Evolutionary conservation across 2,888 invertebrate genomes (phyloP).

Genomic region (Scaptodrosophila latifasciaeformis): DNA sequence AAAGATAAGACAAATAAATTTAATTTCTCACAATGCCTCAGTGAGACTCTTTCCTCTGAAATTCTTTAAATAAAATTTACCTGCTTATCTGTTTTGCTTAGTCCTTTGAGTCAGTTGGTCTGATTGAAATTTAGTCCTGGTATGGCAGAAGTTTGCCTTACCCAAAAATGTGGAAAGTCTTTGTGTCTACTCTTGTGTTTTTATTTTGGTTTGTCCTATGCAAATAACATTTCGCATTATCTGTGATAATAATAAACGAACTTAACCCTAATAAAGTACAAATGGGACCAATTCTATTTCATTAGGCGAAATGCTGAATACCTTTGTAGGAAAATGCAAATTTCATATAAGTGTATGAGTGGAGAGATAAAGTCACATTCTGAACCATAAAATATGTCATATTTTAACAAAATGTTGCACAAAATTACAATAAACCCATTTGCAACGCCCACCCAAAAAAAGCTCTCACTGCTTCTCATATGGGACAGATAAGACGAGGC

Average conservation of each 20-base stretch:
- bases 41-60: too few species aligned
- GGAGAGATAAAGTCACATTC: slow-evolving; percentile 48
- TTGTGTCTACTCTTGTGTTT: background rate
- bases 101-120: too few species aligned
- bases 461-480: slow-evolving; percentile 28
- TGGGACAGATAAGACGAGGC: slow-evolving; percentile 38
- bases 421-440: slow-evolving; percentile 65
- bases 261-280: slow-evolving; percentile 70
- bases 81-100: too few species aligned
- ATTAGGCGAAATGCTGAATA: slow-evolving; percentile 36
- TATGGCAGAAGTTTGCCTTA: too few species aligned
- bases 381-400: slow-evolving; percentile 71
- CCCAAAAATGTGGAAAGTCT: slow-evolving; percentile 7
- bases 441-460: slow-evolving; percentile 35
- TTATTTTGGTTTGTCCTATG: background rate
- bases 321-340: slow-evolving; percentile 31
- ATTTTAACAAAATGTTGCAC: slow-evolving; percentile 56
- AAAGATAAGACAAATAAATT: too few species aligned
- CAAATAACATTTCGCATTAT: slow-evolving; percentile 40
- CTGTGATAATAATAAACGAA: slow-evolving; percentile 45
- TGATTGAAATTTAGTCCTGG: too few species aligned
- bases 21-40: too few species aligned
- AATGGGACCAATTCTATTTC: slow-evolving; percentile 71
- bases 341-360: slow-evolving; percentile 14
- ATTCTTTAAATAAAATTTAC: too few species aligned